A percentile compares a stretch with the other conserved stretches of the same genome.
Evolutionary conservation across 2,797 vertebrate species (phyloP).

Genomic region (Anguilla marmorata): DNA sequence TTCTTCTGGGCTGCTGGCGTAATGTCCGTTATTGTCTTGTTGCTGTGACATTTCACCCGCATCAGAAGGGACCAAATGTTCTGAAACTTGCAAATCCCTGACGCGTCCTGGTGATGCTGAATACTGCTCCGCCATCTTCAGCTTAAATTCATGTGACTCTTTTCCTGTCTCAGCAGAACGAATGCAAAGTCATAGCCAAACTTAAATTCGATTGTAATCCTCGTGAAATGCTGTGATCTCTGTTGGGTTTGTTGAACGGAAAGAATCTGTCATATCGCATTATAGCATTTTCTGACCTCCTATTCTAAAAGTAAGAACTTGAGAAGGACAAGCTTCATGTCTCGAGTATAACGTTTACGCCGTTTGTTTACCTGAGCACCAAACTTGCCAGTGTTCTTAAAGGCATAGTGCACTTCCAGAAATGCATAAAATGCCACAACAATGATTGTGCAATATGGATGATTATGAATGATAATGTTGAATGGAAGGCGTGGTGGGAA

Average conservation of each 20-base stretch:
- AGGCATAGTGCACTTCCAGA: not conserved
- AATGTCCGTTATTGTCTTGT: slow-evolving; percentile 64
- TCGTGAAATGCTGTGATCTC: not conserved
- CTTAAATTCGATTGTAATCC: not conserved
- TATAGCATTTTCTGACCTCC: not conserved
- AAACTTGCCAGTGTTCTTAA: not conserved
- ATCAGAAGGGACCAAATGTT: slow-evolving; percentile 49
- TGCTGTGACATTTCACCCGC: slow-evolving; percentile 38
- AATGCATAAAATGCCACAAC: not conserved
- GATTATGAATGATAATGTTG: not conserved
- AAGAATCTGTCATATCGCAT: not conserved
- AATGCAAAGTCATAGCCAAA: not conserved
- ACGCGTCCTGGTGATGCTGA: slow-evolving; percentile 30
- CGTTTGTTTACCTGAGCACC: slow-evolving; percentile 22
- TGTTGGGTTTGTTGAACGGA: not conserved
- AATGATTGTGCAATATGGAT: not conserved
- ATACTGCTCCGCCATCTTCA: slow-evolving; percentile 56
- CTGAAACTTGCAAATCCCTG: slow-evolving; percentile 38
- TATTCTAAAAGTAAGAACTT: not conserved
- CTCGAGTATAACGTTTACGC: not conserved
- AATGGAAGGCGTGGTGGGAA: not conserved
- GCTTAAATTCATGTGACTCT: slow-evolving; percentile 46
- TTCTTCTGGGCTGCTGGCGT: slow-evolving; percentile 66
- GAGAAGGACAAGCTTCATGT: not conserved
- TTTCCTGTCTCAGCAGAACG: slow-evolving; percentile 30